Conservation (phyloP, 2,797 vertebrate genomes). For the Lagorchestes hirsutus region DNA sequence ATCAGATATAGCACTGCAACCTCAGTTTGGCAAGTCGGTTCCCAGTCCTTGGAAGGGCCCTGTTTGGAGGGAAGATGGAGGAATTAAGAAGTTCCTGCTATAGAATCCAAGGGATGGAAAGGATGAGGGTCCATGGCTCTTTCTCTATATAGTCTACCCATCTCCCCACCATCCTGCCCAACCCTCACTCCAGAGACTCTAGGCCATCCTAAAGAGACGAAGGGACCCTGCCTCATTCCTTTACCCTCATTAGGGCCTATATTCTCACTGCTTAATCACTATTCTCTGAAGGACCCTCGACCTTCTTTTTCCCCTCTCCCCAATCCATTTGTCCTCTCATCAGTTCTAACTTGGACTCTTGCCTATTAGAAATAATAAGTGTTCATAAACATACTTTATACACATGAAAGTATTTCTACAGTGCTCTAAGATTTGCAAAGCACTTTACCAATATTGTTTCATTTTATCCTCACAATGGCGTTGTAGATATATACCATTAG, state of each 20-base stretch:
- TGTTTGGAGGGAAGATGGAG: neutral
- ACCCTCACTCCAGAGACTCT: neutral
- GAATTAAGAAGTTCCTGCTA: neutral
- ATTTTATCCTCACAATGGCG: neutral
- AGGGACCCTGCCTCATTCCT: neutral
- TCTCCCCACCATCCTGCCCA: neutral
- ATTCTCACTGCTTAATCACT: neutral
- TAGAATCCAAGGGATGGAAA: neutral
- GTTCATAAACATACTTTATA: neutral
- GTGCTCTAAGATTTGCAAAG: neutral
- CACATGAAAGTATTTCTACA: neutral
- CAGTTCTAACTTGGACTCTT: neutral
- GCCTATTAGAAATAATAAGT: neutral
- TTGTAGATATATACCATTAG: neutral
- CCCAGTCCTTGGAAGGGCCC: neutral
- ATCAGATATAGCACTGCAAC: too few species aligned
- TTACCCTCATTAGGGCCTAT: neutral
- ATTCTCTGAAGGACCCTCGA: neutral
- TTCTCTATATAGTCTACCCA: neutral
- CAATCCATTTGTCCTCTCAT: neutral
- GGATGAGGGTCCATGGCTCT: neutral
- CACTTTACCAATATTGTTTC: neutral
- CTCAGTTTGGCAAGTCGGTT: neutral
- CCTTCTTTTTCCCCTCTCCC: neutral
- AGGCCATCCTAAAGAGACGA: neutral